Evolutionary conservation across 2,113 vertebrate genomes (phyloP), one percentile per base, ranked within the genome.

Genomic region (Salvelinus sp.): DNA sequence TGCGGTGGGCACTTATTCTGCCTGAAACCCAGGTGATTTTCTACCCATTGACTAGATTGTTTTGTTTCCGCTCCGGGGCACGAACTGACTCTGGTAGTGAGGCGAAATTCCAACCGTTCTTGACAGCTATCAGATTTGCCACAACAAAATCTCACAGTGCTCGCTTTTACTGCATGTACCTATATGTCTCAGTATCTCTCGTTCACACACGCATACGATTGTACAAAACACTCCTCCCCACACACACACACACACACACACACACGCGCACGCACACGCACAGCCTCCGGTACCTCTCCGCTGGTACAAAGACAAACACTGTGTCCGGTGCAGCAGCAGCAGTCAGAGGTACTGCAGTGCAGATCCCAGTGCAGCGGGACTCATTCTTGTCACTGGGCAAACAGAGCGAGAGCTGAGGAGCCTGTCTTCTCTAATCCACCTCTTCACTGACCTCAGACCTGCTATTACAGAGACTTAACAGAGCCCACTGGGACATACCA

Each of bases 311-410:
- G 73, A 84, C 79, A 81, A 82, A 18, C 62, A 72, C 80, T 5
- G 25, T 18, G 13, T 20, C 28, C 65, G 12, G 25, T 23, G 22
- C 62, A 64, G 62, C n/a, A 65, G 63, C 23, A 66, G 62, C 9
- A 44, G 38, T 10, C 38, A 44, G 38, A 20, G 69, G 75, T 92
- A 88, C 69, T 89, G 88, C 89, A 91, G 86, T 91, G 90, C 89
- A 90, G 91, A 87, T 83, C 88, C 57, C 75, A 27, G 81, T 63
- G 27, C 82, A 81, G 80, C 73, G 83, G 81, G 86, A 89, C 88
- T 84, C 79, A 78, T 82, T 87, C 79, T 75, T 76, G 79, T 86
- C 77, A 64, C 80, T 54, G 69, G 84, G 89, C 87, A 91, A 88
- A 89, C 83, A 88, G 78, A 82, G 60, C 76, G 50, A 67, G 69